Conservation (phyloP, 30 jellyfish, hydroid and myxozoan genomes). For the Chrysaora quinquecirrha region DNA sequence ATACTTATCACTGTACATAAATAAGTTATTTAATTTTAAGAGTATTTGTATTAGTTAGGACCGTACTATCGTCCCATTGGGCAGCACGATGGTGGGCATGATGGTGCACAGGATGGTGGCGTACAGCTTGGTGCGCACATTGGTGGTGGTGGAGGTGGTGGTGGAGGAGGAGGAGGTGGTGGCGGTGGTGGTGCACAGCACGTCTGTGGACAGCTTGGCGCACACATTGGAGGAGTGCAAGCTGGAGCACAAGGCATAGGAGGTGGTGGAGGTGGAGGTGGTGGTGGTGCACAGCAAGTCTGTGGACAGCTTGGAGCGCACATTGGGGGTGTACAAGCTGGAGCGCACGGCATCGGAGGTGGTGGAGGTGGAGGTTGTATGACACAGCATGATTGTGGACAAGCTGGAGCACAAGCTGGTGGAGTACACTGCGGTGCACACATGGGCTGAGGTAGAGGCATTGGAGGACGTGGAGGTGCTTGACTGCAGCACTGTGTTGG, state of each 20-base stretch:
- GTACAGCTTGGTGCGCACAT: conserved; percentile 67
- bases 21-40: too few relatives aligned
- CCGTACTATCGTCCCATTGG: conserved; percentile 59
- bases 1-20: not conserved
- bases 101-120: conserved; percentile 77
- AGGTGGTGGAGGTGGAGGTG: conserved; percentile 86
- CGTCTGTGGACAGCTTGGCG: conserved; percentile 73
- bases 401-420: conserved; percentile 89
- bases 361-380: conserved; percentile 71
- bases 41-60: not conserved
- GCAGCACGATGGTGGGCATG: conserved; percentile 53
- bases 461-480: conserved; percentile 80
- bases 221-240: conserved; percentile 78
- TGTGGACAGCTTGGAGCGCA: conserved; percentile 76
- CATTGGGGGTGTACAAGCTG: conserved; percentile 67
- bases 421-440: conserved; percentile 76
- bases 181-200: conserved; percentile 84
- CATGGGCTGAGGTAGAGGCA: conserved; percentile 79
- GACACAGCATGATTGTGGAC: conserved; percentile 70
- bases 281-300: conserved; percentile 77
- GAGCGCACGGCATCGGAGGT: conserved; percentile 79
- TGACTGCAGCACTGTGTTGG: conserved; percentile 85
- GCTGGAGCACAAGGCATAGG: conserved; percentile 72
- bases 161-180: conserved; percentile 62
- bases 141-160: conserved; percentile 61